Conservation (phyloP, 2,113 vertebrate species). For the Buteo buteo region DNA sequence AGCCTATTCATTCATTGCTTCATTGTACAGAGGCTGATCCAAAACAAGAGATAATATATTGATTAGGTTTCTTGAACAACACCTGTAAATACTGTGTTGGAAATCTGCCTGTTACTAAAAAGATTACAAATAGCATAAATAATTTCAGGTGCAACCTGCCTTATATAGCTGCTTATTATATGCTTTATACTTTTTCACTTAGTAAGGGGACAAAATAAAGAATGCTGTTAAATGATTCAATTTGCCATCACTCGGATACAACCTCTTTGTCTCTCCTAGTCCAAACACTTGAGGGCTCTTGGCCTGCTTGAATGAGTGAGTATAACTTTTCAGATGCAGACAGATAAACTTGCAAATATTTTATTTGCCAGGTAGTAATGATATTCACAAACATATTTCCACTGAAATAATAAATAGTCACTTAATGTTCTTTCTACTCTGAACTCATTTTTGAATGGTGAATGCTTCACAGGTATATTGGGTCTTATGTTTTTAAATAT, state of each 20-base stretch:
- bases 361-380: background rate
- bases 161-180: background rate
- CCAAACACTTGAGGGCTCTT: background rate
- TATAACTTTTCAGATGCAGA: background rate
- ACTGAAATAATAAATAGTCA: background rate
- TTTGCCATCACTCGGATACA: background rate
- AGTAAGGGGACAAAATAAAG: slow-evolving; percentile 22
- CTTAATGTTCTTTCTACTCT: background rate
- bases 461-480: background rate
- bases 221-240: background rate
- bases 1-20: slow-evolving; percentile 33
- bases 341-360: background rate
- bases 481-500: background rate
- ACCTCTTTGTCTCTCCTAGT: background rate
- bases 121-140: slow-evolving; percentile 52
- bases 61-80: slow-evolving; percentile 53
- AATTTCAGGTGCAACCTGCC: slow-evolving; percentile 2
- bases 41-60: slow-evolving; percentile 60
- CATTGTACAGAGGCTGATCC: slow-evolving; percentile 9
- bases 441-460: background rate
- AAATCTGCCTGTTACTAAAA: slow-evolving; percentile 53
- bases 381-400: background rate
- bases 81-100: slow-evolving; percentile 52
- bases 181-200: background rate
- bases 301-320: background rate